Conservation (phyloP, 2,113 vertebrate species). For the Ictidomys tridecemlineatus region DNA sequence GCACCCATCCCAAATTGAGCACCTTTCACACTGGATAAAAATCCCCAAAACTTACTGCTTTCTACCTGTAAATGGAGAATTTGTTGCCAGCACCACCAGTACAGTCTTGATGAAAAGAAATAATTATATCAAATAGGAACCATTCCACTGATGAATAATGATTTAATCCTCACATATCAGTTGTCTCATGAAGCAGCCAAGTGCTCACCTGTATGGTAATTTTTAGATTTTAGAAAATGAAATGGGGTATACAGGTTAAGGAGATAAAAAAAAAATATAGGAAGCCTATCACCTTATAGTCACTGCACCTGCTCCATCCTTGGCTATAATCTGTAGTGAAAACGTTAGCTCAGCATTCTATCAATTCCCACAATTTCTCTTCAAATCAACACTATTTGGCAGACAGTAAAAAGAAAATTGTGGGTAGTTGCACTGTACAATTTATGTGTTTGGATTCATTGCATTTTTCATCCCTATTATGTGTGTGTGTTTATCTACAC, state of each 20-base stretch:
- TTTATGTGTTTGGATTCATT: background rate
- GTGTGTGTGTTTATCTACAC: background rate
- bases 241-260: background rate
- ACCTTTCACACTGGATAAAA: background rate
- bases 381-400: background rate
- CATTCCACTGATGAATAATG: background rate
- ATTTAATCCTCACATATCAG: background rate
- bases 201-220: background rate
- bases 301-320: background rate
- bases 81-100: background rate
- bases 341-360: background rate
- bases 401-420: background rate
- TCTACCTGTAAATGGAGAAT: background rate
- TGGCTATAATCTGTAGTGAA: background rate
- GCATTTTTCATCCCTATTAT: background rate
- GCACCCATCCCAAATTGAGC: background rate
- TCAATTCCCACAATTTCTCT: background rate
- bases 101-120: background rate
- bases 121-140: background rate
- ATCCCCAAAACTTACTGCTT: background rate
- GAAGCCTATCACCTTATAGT: background rate
- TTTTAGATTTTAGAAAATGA: conserved; percentile 44
- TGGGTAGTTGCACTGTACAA: background rate
- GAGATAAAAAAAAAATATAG: background rate
- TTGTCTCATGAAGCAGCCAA: background rate